Percentiles rank a stretch among this genome's conserved stretches.
Evolutionary conservation across 2,888 invertebrate species (phyloP).

Genomic region (Thymelicus acteon): DNA sequence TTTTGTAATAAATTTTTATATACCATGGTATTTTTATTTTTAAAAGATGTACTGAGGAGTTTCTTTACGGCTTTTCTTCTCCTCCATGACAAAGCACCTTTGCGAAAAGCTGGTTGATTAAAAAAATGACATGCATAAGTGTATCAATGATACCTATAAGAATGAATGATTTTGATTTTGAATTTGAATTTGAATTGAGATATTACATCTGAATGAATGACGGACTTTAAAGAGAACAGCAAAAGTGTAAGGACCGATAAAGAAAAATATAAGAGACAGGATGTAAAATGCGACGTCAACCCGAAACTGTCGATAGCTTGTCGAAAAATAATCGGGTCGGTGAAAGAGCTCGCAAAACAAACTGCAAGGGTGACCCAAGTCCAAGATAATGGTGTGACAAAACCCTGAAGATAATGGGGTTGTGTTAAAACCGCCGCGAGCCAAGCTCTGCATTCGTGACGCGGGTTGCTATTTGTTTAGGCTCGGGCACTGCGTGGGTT

Average conservation of each 20-base stretch:
- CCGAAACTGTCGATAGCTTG: neutral
- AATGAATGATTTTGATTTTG: too few species aligned
- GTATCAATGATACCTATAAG: too few species aligned
- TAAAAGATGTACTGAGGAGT: too few species aligned
- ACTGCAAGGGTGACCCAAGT: constrained; percentile 8
- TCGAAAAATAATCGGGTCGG: constrained; percentile 18
- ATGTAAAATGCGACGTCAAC: neutral
- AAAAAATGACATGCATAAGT: too few species aligned
- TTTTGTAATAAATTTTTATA: too few species aligned
- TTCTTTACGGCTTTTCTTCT: too few species aligned
- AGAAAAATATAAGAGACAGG: neutral
- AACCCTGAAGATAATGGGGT: constrained; percentile 28
- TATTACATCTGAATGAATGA: too few species aligned
- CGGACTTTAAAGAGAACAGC: too few species aligned
- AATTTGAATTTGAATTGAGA: too few species aligned
- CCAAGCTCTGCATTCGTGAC: constrained; percentile 30
- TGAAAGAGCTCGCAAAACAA: constrained; percentile 10
- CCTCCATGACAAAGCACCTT: too few species aligned
- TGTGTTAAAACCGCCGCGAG: constrained; percentile 31
- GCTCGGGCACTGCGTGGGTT: neutral
- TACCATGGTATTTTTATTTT: too few species aligned
- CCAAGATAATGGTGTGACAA: constrained; percentile 19
- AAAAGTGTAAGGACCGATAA: neutral
- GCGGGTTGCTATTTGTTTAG: constrained; percentile 30
- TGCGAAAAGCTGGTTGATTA: too few species aligned